Conservation (phyloP, 2,113 vertebrate genomes). For the Rissa tridactyla region DNA sequence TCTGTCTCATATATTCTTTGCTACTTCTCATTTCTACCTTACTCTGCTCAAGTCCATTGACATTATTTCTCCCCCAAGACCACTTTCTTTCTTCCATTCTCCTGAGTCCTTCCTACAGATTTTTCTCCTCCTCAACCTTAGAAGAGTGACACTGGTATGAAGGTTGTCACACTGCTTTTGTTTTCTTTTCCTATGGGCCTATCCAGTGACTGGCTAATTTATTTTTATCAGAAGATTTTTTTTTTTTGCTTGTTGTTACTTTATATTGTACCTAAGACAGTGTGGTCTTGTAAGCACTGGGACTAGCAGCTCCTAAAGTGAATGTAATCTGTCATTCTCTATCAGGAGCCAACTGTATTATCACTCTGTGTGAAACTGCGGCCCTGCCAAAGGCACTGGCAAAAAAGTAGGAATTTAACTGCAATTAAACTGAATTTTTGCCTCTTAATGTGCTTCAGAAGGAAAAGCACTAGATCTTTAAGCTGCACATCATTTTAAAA, state of each 20-base stretch:
- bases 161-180: background rate
- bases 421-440: background rate
- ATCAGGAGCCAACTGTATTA: background rate
- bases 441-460: background rate
- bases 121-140: background rate
- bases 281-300: background rate
- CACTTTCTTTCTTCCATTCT: background rate
- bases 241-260: background rate
- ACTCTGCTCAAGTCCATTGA: background rate
- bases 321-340: background rate
- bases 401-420: background rate
- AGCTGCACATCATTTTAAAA: background rate
- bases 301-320: background rate
- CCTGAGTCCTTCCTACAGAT: background rate
- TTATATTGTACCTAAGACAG: background rate
- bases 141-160: background rate
- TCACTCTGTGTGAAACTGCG: background rate
- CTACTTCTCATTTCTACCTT: background rate
- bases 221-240: background rate
- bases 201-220: background rate
- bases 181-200: background rate
- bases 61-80: accelerated
- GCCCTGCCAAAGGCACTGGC: background rate
- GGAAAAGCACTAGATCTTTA: background rate
- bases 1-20: background rate